Base-by-base conservation (phyloP, 2,888 invertebrate species). In the Cotesia congregata region DNA sequence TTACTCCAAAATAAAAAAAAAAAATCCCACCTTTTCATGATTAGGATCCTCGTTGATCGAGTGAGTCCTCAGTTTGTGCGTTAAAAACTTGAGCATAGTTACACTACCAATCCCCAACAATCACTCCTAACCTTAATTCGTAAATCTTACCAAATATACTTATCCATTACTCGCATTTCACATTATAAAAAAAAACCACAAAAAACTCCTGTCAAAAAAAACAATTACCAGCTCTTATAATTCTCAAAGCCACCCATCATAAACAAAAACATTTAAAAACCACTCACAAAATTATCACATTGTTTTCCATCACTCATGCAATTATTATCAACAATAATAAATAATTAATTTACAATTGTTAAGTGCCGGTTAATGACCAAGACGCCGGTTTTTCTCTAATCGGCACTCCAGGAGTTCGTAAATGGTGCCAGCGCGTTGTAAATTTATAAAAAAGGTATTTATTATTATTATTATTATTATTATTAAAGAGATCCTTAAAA, bases 21-120 rank as follows among this genome's bases (percentile, higher is more conserved):
- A 69, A 71, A 75, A 72, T 72, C 17, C 65, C 92, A 94, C 94
- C 94, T 94, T 94, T 91, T 93, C 93, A 88, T 92, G 92, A 90
- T 93, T 93, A 91, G 92, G 92, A 90, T 94, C 94, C 92, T 95
- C 95, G 92, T 95, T 95, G 91, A 95, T 93, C 90, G 95, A 95
- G 91, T 95, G 95, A 90, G 94, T 94, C 91, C 94, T 93, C 90
- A 95, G 92, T 92, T 95, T 95, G 91, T 95, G 94, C 87, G 95
- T 95, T 89, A 95, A 92, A 91, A 94, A 95, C 92, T 94, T 95
- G 91, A 95, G 94, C 95, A 95, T 95, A 93, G 93, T 94, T 93
- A 92, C 90, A 78, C 82, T 78, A 80, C 77, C 74, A 62, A 68
- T 78, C 72, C 62, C 30, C 74, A 79, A 82, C 79, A 80, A 76